A percentile compares a stretch with the other conserved stretches of the same genome.
Conservation (phyloP, 2,113 vertebrate species). For the Ameiurus melas region DNA sequence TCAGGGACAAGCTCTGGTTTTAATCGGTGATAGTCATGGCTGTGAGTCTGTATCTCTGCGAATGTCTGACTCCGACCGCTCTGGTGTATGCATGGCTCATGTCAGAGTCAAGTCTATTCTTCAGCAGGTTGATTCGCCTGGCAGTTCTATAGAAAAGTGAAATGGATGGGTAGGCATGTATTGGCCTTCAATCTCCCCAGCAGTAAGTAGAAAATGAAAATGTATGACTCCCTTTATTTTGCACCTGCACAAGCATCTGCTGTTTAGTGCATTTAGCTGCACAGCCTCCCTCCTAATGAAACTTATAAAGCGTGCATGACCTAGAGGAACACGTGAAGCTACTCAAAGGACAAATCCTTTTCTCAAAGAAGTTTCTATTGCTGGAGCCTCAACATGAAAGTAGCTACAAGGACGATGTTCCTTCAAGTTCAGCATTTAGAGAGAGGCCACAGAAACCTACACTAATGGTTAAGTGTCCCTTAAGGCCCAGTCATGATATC, state of each 20-base stretch:
- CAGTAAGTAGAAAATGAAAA: slow-evolving; percentile 5
- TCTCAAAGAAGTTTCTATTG: background rate
- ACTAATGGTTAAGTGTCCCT: background rate
- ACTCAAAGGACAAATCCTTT: background rate
- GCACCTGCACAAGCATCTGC: slow-evolving; percentile 14
- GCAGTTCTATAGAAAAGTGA: background rate
- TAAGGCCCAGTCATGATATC: background rate
- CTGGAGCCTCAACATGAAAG: background rate
- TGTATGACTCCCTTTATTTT: slow-evolving; percentile 17
- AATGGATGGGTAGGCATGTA: slow-evolving; percentile 1
- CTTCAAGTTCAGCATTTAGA: background rate
- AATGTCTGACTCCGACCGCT: background rate
- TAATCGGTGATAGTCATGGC: background rate
- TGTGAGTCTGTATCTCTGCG: background rate
- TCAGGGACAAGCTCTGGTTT: background rate
- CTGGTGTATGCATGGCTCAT: background rate
- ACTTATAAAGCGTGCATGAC: background rate
- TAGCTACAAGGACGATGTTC: background rate
- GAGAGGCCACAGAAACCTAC: background rate
- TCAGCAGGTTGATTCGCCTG: background rate
- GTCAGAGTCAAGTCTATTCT: background rate
- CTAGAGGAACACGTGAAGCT: background rate
- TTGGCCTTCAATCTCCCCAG: slow-evolving; percentile 1
- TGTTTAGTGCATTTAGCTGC: slow-evolving; percentile 7
- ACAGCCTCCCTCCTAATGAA: slow-evolving; percentile 8